phyloP scores from a whole-genome alignment of 2,888 invertebrate species.

The Suillia variegata region DNA sequence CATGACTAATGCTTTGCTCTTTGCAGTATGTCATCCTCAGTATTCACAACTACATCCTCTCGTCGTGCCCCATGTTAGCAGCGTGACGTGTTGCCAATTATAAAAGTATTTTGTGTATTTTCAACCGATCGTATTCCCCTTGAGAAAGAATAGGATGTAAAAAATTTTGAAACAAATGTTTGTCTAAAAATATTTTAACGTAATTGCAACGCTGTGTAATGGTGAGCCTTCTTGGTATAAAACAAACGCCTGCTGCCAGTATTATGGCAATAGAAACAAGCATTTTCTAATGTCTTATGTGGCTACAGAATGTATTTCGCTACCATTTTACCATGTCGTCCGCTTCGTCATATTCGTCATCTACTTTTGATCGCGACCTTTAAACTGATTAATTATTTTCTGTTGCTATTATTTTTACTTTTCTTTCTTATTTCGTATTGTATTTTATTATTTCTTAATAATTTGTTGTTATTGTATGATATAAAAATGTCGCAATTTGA shows the following conservation, averaged over 20 bases:
- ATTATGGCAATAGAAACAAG: too few relatives aligned
- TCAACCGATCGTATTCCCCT: background rate
- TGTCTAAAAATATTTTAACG: too few relatives aligned
- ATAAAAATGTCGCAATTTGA: background rate
- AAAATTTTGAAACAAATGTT: background rate
- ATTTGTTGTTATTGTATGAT: conserved; percentile 26
- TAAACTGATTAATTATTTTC: conserved; percentile 38
- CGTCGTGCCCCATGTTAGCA: background rate
- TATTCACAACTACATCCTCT: too few relatives aligned
- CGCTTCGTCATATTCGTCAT: background rate
- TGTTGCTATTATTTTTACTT: conserved; percentile 12
- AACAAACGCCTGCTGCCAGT: too few relatives aligned
- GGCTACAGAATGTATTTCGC: too few relatives aligned
- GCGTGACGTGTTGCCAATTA: background rate
- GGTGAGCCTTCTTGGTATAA: too few relatives aligned
- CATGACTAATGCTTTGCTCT: background rate
- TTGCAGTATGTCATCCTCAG: too few relatives aligned
- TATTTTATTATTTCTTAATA: background rate
- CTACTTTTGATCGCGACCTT: conserved; percentile 33
- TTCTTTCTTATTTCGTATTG: conserved; percentile 1
- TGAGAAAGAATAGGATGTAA: background rate
- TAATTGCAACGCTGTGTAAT: too few relatives aligned
- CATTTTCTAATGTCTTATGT: too few relatives aligned
- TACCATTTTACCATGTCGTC: too few relatives aligned
- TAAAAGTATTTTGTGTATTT: background rate